Evolutionary conservation across 2,888 invertebrate genomes (phyloP).

Genomic region (Mellilla xanthometata): DNA sequence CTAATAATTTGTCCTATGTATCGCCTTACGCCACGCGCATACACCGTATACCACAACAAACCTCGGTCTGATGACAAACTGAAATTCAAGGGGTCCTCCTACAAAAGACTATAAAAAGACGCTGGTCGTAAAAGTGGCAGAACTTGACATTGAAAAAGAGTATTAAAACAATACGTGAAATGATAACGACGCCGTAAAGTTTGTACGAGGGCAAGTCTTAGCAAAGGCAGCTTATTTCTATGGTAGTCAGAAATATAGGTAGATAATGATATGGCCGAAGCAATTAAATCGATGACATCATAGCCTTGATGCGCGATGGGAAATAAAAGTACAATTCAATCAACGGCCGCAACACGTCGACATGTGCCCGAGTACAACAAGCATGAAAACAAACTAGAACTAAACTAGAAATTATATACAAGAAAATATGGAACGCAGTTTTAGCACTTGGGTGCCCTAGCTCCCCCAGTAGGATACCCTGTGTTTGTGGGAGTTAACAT

Average conservation of each 20-base stretch:
- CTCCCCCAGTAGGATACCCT: too few species aligned
- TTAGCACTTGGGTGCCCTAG: too few species aligned
- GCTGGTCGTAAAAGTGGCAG: constrained; percentile 29
- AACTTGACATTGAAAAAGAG: constrained; percentile 55
- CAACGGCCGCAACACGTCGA: constrained; percentile 45
- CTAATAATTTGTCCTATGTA: too few species aligned
- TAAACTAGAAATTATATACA: too few species aligned
- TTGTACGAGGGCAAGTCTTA: constrained; percentile 40
- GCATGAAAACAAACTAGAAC: too few species aligned
- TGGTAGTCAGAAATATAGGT: constrained; percentile 53
- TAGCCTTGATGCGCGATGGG: constrained; percentile 58
- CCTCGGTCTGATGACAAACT: constrained; percentile 26
- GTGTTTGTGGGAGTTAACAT: too few species aligned
- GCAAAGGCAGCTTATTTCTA: constrained; percentile 43
- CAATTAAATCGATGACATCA: constrained; percentile 80
- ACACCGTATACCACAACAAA: constrained; percentile 41
- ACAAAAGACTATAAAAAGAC: constrained; percentile 37
- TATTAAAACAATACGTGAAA: constrained; percentile 51
- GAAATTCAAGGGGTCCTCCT: not conserved
- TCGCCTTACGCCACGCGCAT: constrained; percentile 53
- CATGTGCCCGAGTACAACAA: constrained; percentile 26
- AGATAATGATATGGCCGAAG: constrained; percentile 65
- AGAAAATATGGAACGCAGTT: too few species aligned
- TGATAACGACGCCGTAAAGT: constrained; percentile 57
- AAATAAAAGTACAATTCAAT: constrained; percentile 74